Base-by-base conservation (phyloP, 2,113 vertebrate genomes). In the Cervus canadensis region DNA sequence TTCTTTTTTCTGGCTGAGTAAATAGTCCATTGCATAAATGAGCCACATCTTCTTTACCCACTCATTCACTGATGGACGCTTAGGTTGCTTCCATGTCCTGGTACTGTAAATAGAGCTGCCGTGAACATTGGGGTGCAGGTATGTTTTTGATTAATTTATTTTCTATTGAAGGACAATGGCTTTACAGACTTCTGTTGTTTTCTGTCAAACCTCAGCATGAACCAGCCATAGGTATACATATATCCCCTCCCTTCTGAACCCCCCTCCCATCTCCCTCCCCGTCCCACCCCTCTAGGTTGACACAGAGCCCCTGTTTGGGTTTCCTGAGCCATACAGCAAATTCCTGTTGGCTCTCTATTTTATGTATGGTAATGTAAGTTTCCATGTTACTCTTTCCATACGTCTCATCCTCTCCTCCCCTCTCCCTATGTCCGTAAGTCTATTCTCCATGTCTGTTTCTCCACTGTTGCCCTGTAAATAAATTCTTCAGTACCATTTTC, bases 281-380 rank as follows among this genome's bases (percentile, higher is more conserved):
- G 19, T n/a, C 16, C 16, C 33, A 1, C 3, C 16, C 7, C 8
- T 67, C 33, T n/a, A 10, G 33, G 64, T 0, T 19, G 64, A 19
- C 10, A 10, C 33, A n/a, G 64, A 67, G 16, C 33, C 16, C 3
- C 33, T 9, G 33, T 67, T 9, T 19, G 33, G 19, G 8, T 10
- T n/a, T 67, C 16, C 64, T 67, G 64, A 67, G 64, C 33, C 64
- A n/a, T 0, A n/a, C 7, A n/a, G 16, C 33, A 5, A 10, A n/a
- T 67, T 67, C 33, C 16, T 3, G 0, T 0, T n/a, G 64, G 64
- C 64, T n/a, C 0, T n/a, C 16, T 10, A 19, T 8, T 67, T 67
- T 19, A 67, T 1, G 2, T 9, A 19, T 0, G 64, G 64, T 67
- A 0, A 19, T n/a, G 64, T n/a, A 17, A n/a, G 33, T n/a, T n/a